These are phyloP conservation scores for Astyanax mexicanus DNA, from an alignment of 2,797 vertebrate species.

Conservation along the genomic window DNA sequence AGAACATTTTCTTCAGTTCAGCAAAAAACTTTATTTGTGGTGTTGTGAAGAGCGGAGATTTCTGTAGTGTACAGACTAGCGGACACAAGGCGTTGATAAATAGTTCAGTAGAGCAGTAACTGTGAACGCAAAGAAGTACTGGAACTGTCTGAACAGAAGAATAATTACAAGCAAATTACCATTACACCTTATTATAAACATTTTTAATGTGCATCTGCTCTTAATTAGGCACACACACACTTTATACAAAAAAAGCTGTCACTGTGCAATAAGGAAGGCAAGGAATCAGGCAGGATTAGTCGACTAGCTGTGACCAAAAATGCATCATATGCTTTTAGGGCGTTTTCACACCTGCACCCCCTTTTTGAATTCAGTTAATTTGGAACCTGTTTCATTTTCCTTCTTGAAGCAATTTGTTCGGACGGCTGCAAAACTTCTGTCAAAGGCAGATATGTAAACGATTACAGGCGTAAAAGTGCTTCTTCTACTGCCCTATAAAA, in stretches of 20 bases:
- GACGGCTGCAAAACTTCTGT: too few relatives aligned
- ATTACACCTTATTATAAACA: background rate
- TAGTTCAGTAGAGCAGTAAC: background rate
- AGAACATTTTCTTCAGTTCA: background rate
- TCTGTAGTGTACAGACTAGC: background rate
- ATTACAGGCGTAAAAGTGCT: too few relatives aligned
- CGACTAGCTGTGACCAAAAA: constrained; percentile 3
- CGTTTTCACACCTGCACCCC: too few relatives aligned
- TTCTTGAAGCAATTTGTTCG: too few relatives aligned
- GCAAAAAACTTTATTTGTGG: background rate
- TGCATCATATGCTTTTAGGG: background rate
- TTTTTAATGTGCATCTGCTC: background rate
- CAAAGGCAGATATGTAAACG: too few relatives aligned
- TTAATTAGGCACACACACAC: background rate
- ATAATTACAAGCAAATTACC: background rate
- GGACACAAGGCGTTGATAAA: background rate
- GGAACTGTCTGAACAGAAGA: background rate
- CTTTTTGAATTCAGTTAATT: too few relatives aligned
- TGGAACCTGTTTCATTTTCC: too few relatives aligned
- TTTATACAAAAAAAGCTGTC: background rate
- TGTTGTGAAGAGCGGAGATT: background rate
- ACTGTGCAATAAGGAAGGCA: background rate
- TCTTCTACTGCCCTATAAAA: too few relatives aligned
- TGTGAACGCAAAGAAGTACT: background rate
- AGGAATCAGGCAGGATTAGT: background rate